Conservation (phyloP, 2,797 vertebrate species). For the Dipus sagitta region DNA sequence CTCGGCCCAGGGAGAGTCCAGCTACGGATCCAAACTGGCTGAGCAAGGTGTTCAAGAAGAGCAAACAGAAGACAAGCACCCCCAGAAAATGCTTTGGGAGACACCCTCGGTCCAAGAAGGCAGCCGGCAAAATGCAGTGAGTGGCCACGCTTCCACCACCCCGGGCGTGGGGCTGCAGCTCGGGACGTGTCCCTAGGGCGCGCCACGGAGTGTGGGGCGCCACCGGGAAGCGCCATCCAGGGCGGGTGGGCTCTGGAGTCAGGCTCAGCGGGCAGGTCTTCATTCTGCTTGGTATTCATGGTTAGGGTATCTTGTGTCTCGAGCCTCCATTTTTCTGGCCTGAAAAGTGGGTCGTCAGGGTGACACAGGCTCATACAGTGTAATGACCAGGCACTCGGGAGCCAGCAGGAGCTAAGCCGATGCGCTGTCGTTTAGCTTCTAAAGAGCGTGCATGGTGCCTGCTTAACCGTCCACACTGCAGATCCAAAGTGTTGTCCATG, state of each 20-base stretch:
- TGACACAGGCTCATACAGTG: neutral
- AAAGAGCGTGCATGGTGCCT: no score
- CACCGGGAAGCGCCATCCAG: fast-evolving
- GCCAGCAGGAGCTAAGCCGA: no score
- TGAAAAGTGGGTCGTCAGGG: neutral
- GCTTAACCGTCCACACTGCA: neutral
- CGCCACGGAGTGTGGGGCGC: neutral
- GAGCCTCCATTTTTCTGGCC: neutral
- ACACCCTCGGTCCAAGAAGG: neutral
- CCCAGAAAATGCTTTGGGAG: slow-evolving; percentile 31
- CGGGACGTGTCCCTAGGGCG: neutral
- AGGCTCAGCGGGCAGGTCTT: no score
- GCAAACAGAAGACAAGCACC: slow-evolving; percentile 47
- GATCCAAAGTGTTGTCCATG: neutral
- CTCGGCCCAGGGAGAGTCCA: slow-evolving; percentile 50
- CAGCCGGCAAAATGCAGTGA: slow-evolving; percentile 48
- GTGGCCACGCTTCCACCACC: neutral
- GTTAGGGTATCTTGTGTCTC: neutral
- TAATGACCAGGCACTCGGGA: neutral
- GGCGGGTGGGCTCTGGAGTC: neutral
- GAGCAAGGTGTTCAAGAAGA: slow-evolving; percentile 61
- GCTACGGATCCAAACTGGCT: neutral
- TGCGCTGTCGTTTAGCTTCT: neutral
- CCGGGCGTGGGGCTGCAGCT: neutral
- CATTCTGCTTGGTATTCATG: neutral